Conservation (phyloP, 2,113 vertebrate species). For the Poeciliopsis turrubarensis region DNA sequence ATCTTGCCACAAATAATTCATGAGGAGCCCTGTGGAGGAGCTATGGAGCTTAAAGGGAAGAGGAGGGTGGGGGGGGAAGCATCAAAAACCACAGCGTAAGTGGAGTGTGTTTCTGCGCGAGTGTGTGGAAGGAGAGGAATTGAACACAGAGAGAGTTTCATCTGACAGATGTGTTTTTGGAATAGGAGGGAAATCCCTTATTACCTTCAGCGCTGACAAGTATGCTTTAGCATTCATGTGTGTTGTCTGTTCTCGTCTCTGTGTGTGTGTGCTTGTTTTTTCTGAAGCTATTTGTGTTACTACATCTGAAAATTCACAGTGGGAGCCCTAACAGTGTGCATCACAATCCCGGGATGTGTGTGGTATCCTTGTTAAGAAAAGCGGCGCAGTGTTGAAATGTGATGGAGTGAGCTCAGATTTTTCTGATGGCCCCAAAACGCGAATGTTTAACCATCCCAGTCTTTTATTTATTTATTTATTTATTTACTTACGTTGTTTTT, state of each 20-base stretch:
- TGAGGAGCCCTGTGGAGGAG: slow-evolving; percentile 70
- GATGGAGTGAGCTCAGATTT: slow-evolving; percentile 65
- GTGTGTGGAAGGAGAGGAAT: neutral
- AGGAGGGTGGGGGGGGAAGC: neutral
- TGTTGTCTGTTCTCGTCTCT: slow-evolving; percentile 8
- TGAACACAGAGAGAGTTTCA: slow-evolving; percentile 12
- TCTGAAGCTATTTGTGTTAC: slow-evolving; percentile 60
- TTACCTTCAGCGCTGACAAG: slow-evolving; percentile 53
- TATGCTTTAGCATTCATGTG: slow-evolving; percentile 15
- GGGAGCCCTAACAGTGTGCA: slow-evolving; percentile 65
- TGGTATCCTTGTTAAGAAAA: slow-evolving; percentile 42
- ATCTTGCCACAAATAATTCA: slow-evolving; percentile 80
- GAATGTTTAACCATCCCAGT: slow-evolving; percentile 43
- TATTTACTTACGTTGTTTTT: slow-evolving; percentile 30
- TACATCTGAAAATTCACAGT: slow-evolving; percentile 62
- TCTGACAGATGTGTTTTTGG: slow-evolving; percentile 53
- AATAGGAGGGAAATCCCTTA: slow-evolving; percentile 57
- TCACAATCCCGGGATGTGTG: slow-evolving; percentile 54
- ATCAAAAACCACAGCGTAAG: slow-evolving; percentile 36
- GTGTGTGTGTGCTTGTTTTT: slow-evolving; percentile 25
- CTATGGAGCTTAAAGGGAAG: slow-evolving; percentile 54
- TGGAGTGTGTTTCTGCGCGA: slow-evolving; percentile 2
- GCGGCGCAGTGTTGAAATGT: slow-evolving; percentile 29
- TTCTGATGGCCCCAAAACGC: slow-evolving; percentile 57
- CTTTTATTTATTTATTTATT: slow-evolving; percentile 26